Base-by-base conservation (phyloP, 2,888 invertebrate species). In the Leucophenga maculata region DNA sequence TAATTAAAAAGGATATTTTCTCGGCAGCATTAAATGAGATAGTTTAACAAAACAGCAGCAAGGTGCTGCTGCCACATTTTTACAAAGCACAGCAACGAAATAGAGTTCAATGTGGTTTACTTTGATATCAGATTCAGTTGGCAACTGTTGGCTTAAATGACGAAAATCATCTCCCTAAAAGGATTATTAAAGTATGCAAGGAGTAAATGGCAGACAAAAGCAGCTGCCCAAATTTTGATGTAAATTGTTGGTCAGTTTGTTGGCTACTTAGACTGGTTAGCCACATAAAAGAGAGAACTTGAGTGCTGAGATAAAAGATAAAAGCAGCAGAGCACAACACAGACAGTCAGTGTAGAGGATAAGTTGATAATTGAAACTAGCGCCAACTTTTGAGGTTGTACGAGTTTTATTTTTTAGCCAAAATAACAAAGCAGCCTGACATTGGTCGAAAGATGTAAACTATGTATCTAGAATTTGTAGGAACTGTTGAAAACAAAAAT, bases 321-420 rank as follows among this genome's bases (percentile, higher is more conserved):
- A 67, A 67, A 67, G 71, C 72, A 76, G 71, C 3, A 32, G n/a
- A n/a, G n/a, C 4, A 39, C 39, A 39, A 11, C 9, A n/a, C n/a
- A n/a, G n/a, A n/a, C n/a, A n/a, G 57, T 20, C 55, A 20, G 16
- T 22, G 14, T 55, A 8, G n/a, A n/a, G 55, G 26, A 26, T 55
- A 14, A 73, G 11, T 39, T 39, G 80, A 82, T 77, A 77, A 79
- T 79, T 82, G 80, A 80, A 79, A 77, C 70, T 70, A 70, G 62
- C 22, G 39, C 39, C 39, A 39, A 39, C 39, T 39, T 39, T 39
- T 55, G 60, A 52, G 68, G 74, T 60, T 70, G 11, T 1, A 39
- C 39, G 39, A 39, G 39, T 39, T 39, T 39, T 39, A 6, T 39
- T 8, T 39, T 6, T 39, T 39, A 74, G 73, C 72, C 74, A 71